Conservation (phyloP, 2,888 invertebrate species). For the Standfussiana lucernea region DNA sequence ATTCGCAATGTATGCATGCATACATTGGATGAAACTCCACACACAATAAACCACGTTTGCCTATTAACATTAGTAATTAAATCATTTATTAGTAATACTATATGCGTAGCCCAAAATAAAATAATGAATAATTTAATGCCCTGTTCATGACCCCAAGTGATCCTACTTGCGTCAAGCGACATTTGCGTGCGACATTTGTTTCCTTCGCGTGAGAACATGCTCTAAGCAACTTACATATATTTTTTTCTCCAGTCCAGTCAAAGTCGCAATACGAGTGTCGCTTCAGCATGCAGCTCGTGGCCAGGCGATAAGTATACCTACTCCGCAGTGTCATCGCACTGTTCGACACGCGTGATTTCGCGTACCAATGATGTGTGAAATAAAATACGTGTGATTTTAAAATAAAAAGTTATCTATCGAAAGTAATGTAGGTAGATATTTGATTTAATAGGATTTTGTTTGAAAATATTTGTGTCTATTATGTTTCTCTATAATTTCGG, state of each 20-base stretch:
- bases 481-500: not conserved
- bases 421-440: not conserved
- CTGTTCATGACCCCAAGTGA: no score
- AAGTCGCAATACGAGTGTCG: not conserved
- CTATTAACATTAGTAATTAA: no score
- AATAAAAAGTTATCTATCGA: not conserved
- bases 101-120: no score
- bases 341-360: not conserved
- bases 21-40: no score
- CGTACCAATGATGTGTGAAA: conserved; percentile 10
- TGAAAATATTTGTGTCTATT: not conserved
- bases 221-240: no score
- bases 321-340: not conserved
- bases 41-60: no score
- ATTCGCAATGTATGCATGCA: no score
- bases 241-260: not conserved
- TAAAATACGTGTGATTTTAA: conserved; percentile 6
- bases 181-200: no score
- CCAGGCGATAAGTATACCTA: not conserved
- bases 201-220: no score
- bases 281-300: not conserved
- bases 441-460: not conserved
- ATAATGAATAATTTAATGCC: no score
- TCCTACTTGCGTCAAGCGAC: no score
- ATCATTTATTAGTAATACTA: no score